These are phyloP conservation scores for Hydrolagus affinis DNA, from an alignment of 2,113 vertebrate species.

Conservation along the genomic window DNA sequence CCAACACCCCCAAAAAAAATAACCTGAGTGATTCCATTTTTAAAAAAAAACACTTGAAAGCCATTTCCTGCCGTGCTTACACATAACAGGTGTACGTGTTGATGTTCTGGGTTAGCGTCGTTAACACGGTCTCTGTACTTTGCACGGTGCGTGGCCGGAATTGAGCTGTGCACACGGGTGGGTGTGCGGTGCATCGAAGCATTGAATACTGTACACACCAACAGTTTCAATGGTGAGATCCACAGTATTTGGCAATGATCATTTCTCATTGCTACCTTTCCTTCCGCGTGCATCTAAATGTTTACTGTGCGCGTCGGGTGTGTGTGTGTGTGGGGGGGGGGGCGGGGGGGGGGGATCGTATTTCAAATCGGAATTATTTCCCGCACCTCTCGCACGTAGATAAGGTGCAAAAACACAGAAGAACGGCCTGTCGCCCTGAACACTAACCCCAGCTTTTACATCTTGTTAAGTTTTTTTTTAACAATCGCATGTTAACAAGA, in stretches of 20 bases:
- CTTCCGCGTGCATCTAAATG: background rate
- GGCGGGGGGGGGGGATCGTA: no score
- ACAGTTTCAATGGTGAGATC: no score
- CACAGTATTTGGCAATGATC: background rate
- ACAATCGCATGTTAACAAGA: conserved; percentile 64
- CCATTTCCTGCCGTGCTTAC: background rate
- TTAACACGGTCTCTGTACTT: background rate
- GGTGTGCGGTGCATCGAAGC: no score
- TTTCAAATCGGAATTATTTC: background rate
- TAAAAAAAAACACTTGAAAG: background rate
- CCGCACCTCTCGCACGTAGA: background rate
- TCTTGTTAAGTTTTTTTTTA: conserved; percentile 74
- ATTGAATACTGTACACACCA: no score
- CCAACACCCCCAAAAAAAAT: background rate
- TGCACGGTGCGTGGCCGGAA: background rate
- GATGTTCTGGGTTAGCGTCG: no score
- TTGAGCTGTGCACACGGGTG: background rate
- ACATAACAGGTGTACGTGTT: background rate
- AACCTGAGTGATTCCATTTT: no score
- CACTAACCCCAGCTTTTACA: conserved; percentile 49
- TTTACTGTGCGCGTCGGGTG: background rate
- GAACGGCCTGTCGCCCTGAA: background rate
- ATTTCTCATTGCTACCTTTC: background rate
- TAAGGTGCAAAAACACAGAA: background rate
- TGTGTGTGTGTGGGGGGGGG: no score